Percentiles rank a stretch among this genome's conserved stretches.
phyloP scores from a whole-genome alignment of 2,113 vertebrate species.

The mouse (Mus musculus) region DNA sequence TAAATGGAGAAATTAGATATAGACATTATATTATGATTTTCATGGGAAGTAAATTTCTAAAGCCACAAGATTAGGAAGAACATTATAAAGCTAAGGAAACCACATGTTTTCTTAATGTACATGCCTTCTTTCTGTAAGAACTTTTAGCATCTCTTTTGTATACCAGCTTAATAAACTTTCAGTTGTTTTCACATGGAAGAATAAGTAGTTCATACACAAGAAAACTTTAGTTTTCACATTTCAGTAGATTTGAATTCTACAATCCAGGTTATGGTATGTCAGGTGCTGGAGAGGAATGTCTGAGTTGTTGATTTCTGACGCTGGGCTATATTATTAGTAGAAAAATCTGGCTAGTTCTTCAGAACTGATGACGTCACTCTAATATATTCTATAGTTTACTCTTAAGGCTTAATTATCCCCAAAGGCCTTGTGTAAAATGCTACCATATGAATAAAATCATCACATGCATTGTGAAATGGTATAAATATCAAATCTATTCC shows the following conservation, averaged over 20 bases:
- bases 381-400: background rate
- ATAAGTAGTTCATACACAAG: background rate
- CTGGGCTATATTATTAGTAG: no score
- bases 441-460: background rate
- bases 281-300: background rate
- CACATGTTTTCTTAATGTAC: background rate
- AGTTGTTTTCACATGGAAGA: background rate
- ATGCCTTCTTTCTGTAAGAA: background rate
- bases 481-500: background rate
- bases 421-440: background rate
- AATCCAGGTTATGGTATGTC: background rate
- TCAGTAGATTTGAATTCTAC: background rate
- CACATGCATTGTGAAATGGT: background rate
- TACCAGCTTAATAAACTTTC: background rate
- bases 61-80: background rate
- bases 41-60: background rate
- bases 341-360: background rate
- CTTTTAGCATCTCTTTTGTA: background rate
- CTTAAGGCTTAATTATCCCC: background rate
- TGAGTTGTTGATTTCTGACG: background rate
- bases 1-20: background rate
- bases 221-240: background rate
- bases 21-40: background rate
- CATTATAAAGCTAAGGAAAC: constrained; percentile 2
- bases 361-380: background rate